Percentiles rank a stretch among this genome's conserved stretches.
phyloP scores from a whole-genome alignment of 2,797 vertebrate genomes.

The Gastrophryne carolinensis region DNA sequence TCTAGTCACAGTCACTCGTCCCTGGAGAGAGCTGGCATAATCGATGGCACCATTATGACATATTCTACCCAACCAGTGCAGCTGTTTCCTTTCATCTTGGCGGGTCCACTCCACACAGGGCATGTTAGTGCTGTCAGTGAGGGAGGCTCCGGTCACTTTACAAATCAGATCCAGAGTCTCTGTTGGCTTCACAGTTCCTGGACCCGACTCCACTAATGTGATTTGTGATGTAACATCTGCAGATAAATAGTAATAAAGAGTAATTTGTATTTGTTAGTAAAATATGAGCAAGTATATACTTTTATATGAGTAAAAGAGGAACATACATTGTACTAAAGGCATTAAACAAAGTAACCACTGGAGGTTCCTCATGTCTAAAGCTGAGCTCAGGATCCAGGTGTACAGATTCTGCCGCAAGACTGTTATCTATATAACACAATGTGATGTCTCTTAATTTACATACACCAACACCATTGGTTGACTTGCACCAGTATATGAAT shows the following conservation, averaged over 20 bases:
- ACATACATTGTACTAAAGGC: neutral
- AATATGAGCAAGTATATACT: neutral
- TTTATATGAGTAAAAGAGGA: neutral
- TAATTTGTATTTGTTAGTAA: neutral
- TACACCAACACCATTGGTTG: too few species aligned
- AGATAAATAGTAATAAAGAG: neutral
- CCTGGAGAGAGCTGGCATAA: too few species aligned
- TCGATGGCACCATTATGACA: too few species aligned
- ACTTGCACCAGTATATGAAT: too few species aligned
- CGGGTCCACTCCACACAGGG: too few species aligned
- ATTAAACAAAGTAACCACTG: neutral
- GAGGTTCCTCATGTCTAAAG: neutral
- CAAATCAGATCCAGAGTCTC: conserved; percentile 2
- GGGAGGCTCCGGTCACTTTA: conserved; percentile 14
- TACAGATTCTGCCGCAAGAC: neutral
- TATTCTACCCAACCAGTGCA: too few species aligned
- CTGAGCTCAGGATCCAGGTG: neutral
- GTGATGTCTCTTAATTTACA: too few species aligned
- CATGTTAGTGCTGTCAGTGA: neutral
- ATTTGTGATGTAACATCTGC: conserved; percentile 1
- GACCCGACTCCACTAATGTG: neutral
- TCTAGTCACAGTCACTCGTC: too few species aligned
- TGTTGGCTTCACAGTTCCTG: conserved; percentile 15
- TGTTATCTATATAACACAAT: too few species aligned
- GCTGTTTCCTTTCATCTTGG: too few species aligned